phyloP scores from a whole-genome alignment of 30 jellyfish, hydroid and myxozoan species.

The Sanderia malayensis region DNA sequence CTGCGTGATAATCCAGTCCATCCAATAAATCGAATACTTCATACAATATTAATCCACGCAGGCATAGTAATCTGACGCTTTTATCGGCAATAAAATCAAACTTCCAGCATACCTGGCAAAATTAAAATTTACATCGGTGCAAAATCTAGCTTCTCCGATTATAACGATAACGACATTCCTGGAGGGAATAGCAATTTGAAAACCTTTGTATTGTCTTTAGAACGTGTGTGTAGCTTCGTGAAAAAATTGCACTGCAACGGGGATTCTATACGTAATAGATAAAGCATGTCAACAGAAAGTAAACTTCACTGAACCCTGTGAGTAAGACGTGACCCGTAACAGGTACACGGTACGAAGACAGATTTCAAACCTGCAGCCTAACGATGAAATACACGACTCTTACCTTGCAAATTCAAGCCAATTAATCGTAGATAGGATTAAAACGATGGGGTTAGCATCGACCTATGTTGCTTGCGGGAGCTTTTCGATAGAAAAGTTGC shows the following conservation, averaged over 20 bases:
- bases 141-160: constrained; percentile 15
- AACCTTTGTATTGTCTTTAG: too few species aligned
- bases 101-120: constrained; percentile 1
- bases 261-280: constrained; percentile 29
- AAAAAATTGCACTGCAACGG: constrained; percentile 1
- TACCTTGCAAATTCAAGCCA: neutral
- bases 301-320: constrained; percentile 58
- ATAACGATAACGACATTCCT: constrained; percentile 34
- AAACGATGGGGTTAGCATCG: too few species aligned
- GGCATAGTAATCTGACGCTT: too few species aligned
- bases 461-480: too few species aligned
- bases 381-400: too few species aligned
- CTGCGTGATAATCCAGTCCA: too few species aligned
- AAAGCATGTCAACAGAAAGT: constrained; percentile 50
- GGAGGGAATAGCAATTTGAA: too few species aligned
- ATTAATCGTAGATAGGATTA: neutral
- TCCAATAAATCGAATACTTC: too few species aligned
- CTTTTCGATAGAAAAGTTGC: too few species aligned
- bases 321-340: constrained; percentile 59
- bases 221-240: neutral
- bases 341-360: constrained; percentile 7
- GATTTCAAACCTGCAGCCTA: neutral
- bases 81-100: too few species aligned
- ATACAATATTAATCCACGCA: too few species aligned
- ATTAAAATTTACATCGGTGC: constrained; percentile 40